Evolutionary conservation across 2,113 vertebrate genomes (phyloP).

Genomic region (Tringa solitaria): DNA sequence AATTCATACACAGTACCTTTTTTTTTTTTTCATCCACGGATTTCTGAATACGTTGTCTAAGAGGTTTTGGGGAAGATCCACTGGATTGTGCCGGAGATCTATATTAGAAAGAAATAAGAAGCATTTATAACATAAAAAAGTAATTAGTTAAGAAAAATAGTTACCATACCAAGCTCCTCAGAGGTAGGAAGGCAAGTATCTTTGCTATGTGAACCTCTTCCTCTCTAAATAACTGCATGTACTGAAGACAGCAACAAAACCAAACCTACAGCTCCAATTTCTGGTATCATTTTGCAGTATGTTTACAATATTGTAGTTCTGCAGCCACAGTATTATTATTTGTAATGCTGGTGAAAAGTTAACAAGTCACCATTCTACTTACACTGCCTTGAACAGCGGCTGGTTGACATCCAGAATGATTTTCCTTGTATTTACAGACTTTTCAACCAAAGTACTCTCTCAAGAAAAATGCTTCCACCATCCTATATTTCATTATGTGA

Average conservation of each 20-base stretch:
- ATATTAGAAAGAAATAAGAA: not conserved
- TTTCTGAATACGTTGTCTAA: slow-evolving; percentile 79
- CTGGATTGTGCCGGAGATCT: slow-evolving; percentile 84
- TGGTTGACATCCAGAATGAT: not conserved
- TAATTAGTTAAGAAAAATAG: not conserved
- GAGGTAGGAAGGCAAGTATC: not conserved
- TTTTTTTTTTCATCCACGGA: slow-evolving; percentile 71
- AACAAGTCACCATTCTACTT: not conserved
- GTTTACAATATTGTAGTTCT: not conserved
- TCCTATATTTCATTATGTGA: not conserved
- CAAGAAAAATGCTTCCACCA: not conserved
- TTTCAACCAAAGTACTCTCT: not conserved
- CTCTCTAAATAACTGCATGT: not conserved
- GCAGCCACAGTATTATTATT: not conserved
- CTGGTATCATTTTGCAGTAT: not conserved
- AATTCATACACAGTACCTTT: slow-evolving; percentile 78
- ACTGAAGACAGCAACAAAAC: not conserved
- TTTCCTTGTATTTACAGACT: not conserved
- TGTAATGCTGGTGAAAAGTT: not conserved
- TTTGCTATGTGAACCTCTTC: not conserved
- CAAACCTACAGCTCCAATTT: not conserved
- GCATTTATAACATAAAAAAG: not conserved
- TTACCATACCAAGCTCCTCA: not conserved
- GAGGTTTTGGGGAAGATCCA: slow-evolving; percentile 80
- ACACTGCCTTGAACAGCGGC: not conserved